Evolutionary conservation across 2,797 vertebrate genomes (phyloP), one percentile per base, ranked within the genome.

Genomic region (Eurystomus glaucurus): DNA sequence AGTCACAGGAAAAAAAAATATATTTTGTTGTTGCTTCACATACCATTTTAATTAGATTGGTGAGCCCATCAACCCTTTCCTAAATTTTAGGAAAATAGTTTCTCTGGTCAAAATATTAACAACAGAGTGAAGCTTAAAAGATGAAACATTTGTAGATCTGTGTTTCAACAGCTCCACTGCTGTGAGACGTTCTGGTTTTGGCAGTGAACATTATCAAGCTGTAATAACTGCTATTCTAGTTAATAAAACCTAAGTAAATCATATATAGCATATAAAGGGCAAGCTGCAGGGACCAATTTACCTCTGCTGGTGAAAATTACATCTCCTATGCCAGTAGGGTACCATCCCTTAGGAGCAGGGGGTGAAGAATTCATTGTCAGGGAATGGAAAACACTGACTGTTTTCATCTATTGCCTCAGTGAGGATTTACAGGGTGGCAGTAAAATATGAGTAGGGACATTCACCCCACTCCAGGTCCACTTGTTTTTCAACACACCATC

Each of bases 241-340:
- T 92, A 88, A 86, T 82, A 95, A 94, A 95, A 86, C 20, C 25
- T 37, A 81, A 91, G 61, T 86, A 97, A 96, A 96, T 97, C 51
- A 88, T 76, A 94, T 35, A 65, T 45, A 68, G 26, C 62, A 76
- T 48, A 85, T 66, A 92, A 94, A 93, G 51, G 62, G 35, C 74
- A 89, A 88, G 50, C 57, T 93, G 52, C 76, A 84, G 79, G 33
- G 82, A 69, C 46, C 50, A 90, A 95, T 97, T 97, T 95, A 88
- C 93, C 57, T 94, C 94, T 91, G 72, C 37, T 86, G 91, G 85
- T 86, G 76, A 91, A 95, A 97, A 95, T 94, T 72, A 60, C 58
- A 88, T 84, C 54, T 94, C 58, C 62, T 58, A 6, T 28, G 29
- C 29, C 43, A 37, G 69, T 65, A 84, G 90, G 94, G 79, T 70